Conservation (phyloP, 2,113 vertebrate species). For the Gavia stellata region DNA sequence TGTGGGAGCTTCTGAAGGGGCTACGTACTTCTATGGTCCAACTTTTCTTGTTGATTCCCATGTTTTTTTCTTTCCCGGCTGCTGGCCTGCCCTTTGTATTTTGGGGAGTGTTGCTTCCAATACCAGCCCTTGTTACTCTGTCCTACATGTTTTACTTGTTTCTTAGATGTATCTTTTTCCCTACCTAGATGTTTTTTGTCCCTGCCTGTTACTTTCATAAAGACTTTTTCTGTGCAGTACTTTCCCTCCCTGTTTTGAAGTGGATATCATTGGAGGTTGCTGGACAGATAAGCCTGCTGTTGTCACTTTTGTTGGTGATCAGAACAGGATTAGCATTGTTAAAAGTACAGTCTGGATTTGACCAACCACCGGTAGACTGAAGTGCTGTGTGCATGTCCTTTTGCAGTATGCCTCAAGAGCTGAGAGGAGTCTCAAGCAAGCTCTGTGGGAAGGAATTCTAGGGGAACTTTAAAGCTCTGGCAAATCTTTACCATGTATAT, state of each 20-base stretch:
- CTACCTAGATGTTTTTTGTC: neutral
- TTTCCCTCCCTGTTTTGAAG: neutral
- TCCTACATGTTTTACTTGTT: accelerated
- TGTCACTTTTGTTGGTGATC: neutral
- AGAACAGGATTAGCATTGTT: neutral
- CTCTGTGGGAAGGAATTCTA: neutral
- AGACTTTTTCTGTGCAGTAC: neutral
- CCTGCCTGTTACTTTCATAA: neutral
- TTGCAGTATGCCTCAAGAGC: neutral
- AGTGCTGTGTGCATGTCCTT: neutral
- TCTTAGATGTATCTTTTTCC: neutral
- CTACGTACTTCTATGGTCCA: neutral
- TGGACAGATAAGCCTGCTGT: neutral
- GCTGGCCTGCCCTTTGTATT: neutral
- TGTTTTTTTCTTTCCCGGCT: neutral
- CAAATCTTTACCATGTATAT: accelerated
- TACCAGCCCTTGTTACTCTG: neutral
- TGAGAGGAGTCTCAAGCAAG: neutral
- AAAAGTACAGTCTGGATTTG: neutral
- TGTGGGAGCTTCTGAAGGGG: neutral
- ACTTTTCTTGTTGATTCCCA: accelerated
- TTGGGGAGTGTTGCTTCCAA: neutral
- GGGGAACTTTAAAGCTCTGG: neutral
- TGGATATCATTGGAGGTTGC: neutral
- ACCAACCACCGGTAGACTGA: neutral